Base-by-base conservation (phyloP, 1,140 invertebrate genomes). In the Doryteuthis pealeii region DNA sequence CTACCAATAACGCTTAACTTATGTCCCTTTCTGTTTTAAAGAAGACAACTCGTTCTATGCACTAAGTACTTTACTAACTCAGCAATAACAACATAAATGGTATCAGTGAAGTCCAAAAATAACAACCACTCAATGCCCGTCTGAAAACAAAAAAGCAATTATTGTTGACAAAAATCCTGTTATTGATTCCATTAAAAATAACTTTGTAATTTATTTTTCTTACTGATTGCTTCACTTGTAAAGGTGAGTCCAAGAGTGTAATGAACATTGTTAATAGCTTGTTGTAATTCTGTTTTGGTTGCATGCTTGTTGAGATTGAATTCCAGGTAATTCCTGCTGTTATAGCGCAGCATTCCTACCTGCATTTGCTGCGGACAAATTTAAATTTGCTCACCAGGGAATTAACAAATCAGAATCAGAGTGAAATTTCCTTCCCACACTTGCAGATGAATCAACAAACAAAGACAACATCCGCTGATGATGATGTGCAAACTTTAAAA, bases 361-460 rank as follows among this genome's bases (percentile, higher is more conserved):
- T 82, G 81, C 2, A 84, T 80, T 18, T 77, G 76, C 70, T 82
- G 77, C 6, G 79, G 72, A 14, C 76, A 81, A 14, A 85, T 71
- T 66, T 76, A 6, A 84, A 35, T 43, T 78, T 78, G n/a, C 76
- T 69, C 8, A 81, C 76, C 43, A 84, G 72, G 32, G 76, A 77
- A 74, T 84, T 84, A 26, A 85, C 45, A 74, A 85, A 84, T 54
- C 80, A 79, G 70, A 83, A 79, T 80, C 77, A 76, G 84, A 84
- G 76, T 83, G 83, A 40, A n/a, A n/a, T n/a, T 71, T 72, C 33
- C 71, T 66, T 15, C 81, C 82, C 35, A 85, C 80, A 45, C 80
- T 84, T 40, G 77, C 77, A 18, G 83, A 85, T 5, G 82, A 83
- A 70, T 85, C 83, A 15, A 85, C 74, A n/a, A 68, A 85, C 73